Evolutionary conservation across 2,113 vertebrate species (phyloP).

Genomic region (Brachyhypopomus gauderio): DNA sequence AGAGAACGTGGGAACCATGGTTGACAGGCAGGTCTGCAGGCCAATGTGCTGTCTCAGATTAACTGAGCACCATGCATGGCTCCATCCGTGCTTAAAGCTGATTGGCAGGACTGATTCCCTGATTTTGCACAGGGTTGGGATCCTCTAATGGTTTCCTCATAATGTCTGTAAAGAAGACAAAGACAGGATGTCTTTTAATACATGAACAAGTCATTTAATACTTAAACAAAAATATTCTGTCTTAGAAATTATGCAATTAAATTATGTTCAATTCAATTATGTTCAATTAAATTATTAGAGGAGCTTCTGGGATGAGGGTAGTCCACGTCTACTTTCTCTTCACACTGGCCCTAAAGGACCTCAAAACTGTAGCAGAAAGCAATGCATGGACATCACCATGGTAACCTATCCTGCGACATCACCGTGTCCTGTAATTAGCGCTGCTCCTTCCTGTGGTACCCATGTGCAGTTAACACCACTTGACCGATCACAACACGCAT

Average conservation of each 20-base stretch:
- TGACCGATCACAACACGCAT: too few relatives aligned
- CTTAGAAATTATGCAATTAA: too few relatives aligned
- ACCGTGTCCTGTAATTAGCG: neutral
- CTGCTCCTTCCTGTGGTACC: neutral
- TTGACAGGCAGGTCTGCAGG: conserved; percentile 46
- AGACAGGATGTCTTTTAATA: neutral
- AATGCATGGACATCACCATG: neutral
- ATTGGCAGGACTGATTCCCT: conserved; percentile 46
- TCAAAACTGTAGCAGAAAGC: too few relatives aligned
- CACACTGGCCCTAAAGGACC: too few relatives aligned
- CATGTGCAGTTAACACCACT: neutral
- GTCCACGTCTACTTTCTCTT: too few relatives aligned
- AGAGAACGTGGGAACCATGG: conserved; percentile 67
- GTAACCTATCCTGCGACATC: neutral
- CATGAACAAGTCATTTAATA: too few relatives aligned
- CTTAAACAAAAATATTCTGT: too few relatives aligned
- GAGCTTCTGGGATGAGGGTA: too few relatives aligned
- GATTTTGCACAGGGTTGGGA: conserved; percentile 66
- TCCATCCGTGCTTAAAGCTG: conserved; percentile 33
- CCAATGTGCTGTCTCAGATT: neutral
- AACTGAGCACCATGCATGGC: conserved; percentile 41
- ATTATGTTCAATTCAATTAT: too few relatives aligned
- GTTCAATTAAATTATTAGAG: too few relatives aligned
- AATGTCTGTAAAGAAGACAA: conserved; percentile 62
- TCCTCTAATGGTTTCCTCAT: conserved; percentile 75